These are phyloP conservation scores for Rhingia campestris DNA, from an alignment of 2,888 invertebrate species.

Conservation along the genomic window DNA sequence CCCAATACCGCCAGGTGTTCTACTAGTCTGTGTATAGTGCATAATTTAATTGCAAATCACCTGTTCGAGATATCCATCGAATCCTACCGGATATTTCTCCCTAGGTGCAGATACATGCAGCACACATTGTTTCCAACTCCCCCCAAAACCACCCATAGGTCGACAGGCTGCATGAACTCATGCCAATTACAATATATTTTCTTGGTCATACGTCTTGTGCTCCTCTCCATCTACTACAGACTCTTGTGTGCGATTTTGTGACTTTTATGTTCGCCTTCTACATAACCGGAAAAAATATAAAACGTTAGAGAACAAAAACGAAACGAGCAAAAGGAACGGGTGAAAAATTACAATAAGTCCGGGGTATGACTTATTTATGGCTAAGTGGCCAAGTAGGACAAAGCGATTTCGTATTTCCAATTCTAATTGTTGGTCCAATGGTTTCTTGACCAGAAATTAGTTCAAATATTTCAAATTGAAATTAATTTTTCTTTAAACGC, in stretches of 20 bases:
- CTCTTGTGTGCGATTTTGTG: constrained; percentile 2
- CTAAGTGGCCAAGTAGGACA: constrained; percentile 68
- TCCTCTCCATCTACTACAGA: background rate
- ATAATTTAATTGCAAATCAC: constrained; percentile 70
- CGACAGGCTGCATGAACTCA: constrained; percentile 54
- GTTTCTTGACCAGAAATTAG: constrained; percentile 23
- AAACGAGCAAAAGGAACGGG: background rate
- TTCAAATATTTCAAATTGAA: constrained; percentile 46
- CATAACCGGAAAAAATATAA: constrained; percentile 42
- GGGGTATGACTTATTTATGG: constrained; percentile 67
- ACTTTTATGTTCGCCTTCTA: background rate
- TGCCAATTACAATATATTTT: constrained; percentile 72
- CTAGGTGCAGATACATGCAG: constrained; percentile 3
- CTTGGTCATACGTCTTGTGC: constrained; percentile 54
- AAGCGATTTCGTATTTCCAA: constrained; percentile 61
- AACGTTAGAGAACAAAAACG: constrained; percentile 37
- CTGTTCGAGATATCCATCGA: constrained; percentile 59
- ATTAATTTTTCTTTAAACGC: background rate
- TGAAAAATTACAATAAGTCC: constrained; percentile 37
- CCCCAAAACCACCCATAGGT: constrained; percentile 1
- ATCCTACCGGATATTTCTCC: constrained; percentile 17
- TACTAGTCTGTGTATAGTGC: constrained; percentile 6
- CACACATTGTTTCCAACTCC: background rate
- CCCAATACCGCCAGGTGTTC: background rate
- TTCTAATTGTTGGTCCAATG: constrained; percentile 21